Evolutionary conservation across 2,113 vertebrate species (phyloP), one percentile per base, ranked within the genome.

Genomic region (Python bivittatus): DNA sequence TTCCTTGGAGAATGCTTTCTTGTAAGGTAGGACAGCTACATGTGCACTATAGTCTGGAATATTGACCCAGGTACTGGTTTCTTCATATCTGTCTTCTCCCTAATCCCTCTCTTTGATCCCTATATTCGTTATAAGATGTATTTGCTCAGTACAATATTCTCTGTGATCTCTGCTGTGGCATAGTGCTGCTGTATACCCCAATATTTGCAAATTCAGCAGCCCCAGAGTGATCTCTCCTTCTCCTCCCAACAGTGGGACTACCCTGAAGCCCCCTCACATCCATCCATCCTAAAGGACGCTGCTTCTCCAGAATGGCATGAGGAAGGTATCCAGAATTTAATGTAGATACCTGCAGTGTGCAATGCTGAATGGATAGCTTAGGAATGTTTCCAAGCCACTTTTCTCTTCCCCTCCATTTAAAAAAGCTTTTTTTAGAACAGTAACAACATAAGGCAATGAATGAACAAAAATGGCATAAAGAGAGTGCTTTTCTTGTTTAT

Each of bases 1-100:
- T 27, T 94, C 88, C 72, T 56, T 94, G 91, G 98, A 99, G 1
- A 96, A 98, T 0, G 97, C 98, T 72, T 98, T 98, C 93, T 96
- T 97, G 6, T 97, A 98, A 86, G 98, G 98, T 99, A 52, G 17
- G 94, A 68, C 17, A 27, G 0, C 15, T 11, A 8, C 0, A n/a
- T 27, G 20, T 12, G 4, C 8, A 33, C 44, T 33, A 38, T 72
- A 22, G 38, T 79, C 33, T 61, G 4, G 27, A 53, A 20, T 38
- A 22, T n/a, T 25, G 15, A 38, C 22, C n/a, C 11, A 11, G 1
- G 8, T 15, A 22, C 6, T 12, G 54, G 8, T 27, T 60, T 84
- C 58, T 56, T 64, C 10, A 27, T 54, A 29, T n/a, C 1, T 38
- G 0, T 33, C n/a, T 42, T 25, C 8, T 23, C 54, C 22, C 60